Evolutionary conservation across 1,140 invertebrate genomes (phyloP).

Genomic region (Neuroterus valhalla): DNA sequence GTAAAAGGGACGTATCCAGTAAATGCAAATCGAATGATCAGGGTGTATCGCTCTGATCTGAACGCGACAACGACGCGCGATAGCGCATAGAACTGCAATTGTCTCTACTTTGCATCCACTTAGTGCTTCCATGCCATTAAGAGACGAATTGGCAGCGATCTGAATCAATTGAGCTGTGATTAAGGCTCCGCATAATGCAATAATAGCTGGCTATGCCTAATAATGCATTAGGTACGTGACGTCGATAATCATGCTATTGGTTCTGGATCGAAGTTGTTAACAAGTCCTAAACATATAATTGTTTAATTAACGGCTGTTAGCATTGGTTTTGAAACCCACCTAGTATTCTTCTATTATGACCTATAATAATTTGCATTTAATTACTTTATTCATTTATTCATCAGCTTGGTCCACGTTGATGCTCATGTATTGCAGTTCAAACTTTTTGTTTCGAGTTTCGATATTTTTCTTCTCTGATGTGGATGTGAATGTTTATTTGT

Average conservation of each 20-base stretch:
- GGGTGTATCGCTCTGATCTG: neutral
- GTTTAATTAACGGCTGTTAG: neutral
- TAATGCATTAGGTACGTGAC: slow-evolving; percentile 6
- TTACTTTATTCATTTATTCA: no score
- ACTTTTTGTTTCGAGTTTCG: no score
- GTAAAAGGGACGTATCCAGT: slow-evolving; percentile 1
- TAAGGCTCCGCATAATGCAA: slow-evolving; percentile 22
- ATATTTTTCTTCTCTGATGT: no score
- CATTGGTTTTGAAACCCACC: neutral
- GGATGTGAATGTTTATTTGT: no score
- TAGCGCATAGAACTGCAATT: slow-evolving; percentile 25
- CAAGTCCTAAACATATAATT: slow-evolving; percentile 6
- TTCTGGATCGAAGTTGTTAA: slow-evolving; percentile 14
- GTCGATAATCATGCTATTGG: slow-evolving; percentile 12
- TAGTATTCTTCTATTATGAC: neutral
- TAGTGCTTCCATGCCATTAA: slow-evolving; percentile 22
- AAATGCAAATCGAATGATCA: slow-evolving; percentile 6
- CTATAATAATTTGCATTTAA: no score
- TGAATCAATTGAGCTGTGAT: slow-evolving; percentile 25
- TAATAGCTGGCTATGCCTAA: slow-evolving; percentile 19
- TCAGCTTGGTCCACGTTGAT: no score
- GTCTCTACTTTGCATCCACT: slow-evolving; percentile 23
- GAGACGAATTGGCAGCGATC: slow-evolving; percentile 18
- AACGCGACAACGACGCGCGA: slow-evolving; percentile 11
- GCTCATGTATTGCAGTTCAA: no score